These are phyloP conservation scores for Silurus aristotelis DNA, from an alignment of 2,797 vertebrate genomes.

Conservation along the genomic window DNA sequence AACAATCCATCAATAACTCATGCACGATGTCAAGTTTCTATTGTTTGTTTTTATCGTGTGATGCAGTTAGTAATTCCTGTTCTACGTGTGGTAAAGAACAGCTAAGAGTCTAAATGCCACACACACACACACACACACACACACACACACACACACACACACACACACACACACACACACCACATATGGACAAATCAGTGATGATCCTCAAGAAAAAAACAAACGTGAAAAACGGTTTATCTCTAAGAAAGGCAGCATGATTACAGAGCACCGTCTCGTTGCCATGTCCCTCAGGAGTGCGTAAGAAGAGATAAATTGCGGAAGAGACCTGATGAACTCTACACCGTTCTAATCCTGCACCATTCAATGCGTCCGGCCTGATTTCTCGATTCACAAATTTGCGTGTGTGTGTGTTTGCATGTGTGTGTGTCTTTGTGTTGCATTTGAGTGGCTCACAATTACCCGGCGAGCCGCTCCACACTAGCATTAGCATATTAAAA, in stretches of 20 bases:
- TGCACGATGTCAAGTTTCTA: background rate
- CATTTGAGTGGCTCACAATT: constrained; percentile 72
- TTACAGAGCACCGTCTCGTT: background rate
- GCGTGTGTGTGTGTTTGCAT: constrained; percentile 18
- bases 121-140: constrained; percentile 8
- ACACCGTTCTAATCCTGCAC: background rate
- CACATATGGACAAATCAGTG: background rate
- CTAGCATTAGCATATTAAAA: constrained; percentile 76
- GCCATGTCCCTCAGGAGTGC: background rate
- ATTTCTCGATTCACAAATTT: constrained; percentile 5
- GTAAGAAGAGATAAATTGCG: background rate
- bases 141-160: constrained; percentile 28
- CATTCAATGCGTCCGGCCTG: constrained; percentile 2
- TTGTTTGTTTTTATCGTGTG: background rate
- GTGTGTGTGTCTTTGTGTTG: constrained; percentile 17
- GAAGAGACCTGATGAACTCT: background rate
- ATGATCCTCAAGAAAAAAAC: background rate
- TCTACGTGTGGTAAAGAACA: background rate
- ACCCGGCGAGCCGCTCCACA: constrained; percentile 71
- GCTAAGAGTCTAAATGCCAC: background rate
- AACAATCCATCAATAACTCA: background rate
- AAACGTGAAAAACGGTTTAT: background rate
- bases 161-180: background rate
- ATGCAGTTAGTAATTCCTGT: background rate
- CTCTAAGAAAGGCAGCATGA: background rate